A percentile compares a stretch with the other conserved stretches of the same genome.
These are phyloP conservation scores for Prietella phreatophila DNA, from an alignment of 2,113 vertebrate genomes.

Conservation along the genomic window DNA sequence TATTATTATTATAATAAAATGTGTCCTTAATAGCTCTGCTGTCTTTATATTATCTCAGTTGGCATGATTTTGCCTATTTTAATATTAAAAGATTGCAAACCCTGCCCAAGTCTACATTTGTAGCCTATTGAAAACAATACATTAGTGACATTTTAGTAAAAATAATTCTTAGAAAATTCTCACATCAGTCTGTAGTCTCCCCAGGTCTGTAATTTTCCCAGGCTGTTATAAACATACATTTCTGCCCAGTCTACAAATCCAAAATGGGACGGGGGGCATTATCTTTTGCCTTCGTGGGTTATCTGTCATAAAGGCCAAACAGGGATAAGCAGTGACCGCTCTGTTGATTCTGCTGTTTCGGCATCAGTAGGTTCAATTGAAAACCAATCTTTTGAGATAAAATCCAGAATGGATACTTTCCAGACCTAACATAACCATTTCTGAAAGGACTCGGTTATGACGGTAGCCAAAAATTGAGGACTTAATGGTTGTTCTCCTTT, in stretches of 20 bases:
- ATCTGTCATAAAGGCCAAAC: too few relatives aligned
- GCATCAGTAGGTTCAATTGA: constrained; percentile 36
- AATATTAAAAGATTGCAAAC: background rate
- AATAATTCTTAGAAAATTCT: background rate
- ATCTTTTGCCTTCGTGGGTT: too few relatives aligned
- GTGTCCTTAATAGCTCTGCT: background rate
- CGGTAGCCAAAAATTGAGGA: constrained; percentile 1
- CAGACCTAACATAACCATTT: constrained; percentile 17
- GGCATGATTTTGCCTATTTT: background rate
- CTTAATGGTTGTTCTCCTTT: constrained; percentile 5
- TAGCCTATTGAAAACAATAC: background rate
- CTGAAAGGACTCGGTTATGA: constrained; percentile 1
- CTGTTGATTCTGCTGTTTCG: constrained; percentile 18
- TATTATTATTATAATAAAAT: background rate
- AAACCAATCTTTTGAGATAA: constrained; percentile 39
- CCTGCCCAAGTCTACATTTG: background rate
- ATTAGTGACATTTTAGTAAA: background rate
- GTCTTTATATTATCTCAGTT: background rate
- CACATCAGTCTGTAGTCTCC: background rate
- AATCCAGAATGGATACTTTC: constrained; percentile 27
- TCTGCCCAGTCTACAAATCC: background rate
- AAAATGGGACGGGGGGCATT: too few relatives aligned
- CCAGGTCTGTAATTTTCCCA: background rate
- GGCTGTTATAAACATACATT: background rate
- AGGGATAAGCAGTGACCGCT: background rate